Percentiles rank a stretch among this genome's conserved stretches.
phyloP scores from a whole-genome alignment of 2,888 invertebrate species.

The Dione juno region DNA sequence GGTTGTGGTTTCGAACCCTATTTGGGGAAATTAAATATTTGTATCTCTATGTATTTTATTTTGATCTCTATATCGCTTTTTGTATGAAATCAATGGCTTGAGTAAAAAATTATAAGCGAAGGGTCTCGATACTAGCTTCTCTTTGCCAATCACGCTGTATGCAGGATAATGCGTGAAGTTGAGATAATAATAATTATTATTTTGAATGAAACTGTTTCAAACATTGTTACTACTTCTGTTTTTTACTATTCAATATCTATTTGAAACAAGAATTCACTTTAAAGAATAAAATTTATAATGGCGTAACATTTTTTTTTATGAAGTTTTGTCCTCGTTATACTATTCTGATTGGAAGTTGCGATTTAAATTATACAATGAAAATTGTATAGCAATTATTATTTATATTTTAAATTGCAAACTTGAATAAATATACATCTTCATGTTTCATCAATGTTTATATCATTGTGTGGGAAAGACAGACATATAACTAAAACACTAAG shows the following conservation, averaged over 20 bases:
- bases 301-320: neutral
- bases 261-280: slow-evolving; percentile 1
- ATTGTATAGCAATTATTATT: neutral
- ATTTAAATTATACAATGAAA: slow-evolving; percentile 1
- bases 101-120: too few species aligned
- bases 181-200: neutral
- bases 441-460: too few species aligned
- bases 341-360: neutral
- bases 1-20: too few species aligned
- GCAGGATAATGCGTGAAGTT: too few species aligned
- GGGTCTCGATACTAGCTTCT: too few species aligned
- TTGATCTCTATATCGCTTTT: too few species aligned
- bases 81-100: too few species aligned
- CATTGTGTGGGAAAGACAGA: too few species aligned
- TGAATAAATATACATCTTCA: neutral
- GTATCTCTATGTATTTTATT: too few species aligned
- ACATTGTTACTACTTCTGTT: neutral
- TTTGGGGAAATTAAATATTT: too few species aligned
- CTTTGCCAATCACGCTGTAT: too few species aligned
- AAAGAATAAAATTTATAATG: neutral
- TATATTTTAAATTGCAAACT: neutral
- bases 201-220: neutral
- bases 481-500: too few species aligned
- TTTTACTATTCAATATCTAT: slow-evolving; percentile 1
- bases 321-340: neutral